These are phyloP conservation scores for Cephalopterus ornatus DNA, from an alignment of 2,113 vertebrate genomes.

Conservation along the genomic window DNA sequence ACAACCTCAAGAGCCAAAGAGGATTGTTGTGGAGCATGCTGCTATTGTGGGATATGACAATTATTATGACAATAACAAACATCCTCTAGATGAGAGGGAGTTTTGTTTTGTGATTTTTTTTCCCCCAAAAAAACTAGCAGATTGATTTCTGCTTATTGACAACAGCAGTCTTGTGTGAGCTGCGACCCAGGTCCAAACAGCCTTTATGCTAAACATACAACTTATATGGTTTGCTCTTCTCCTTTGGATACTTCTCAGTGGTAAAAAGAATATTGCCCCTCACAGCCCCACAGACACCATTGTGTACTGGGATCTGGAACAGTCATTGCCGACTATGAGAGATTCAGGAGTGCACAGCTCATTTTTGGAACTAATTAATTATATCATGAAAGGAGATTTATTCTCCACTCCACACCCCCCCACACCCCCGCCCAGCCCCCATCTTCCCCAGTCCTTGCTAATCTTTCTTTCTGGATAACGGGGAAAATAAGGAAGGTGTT, in stretches of 20 bases:
- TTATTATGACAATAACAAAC: background rate
- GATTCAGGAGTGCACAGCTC: background rate
- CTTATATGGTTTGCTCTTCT: background rate
- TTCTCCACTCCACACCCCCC: background rate
- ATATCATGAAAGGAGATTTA: constrained; percentile 39
- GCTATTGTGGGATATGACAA: background rate
- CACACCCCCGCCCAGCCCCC: background rate
- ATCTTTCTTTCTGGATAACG: constrained; percentile 65
- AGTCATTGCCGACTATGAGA: background rate
- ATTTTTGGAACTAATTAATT: constrained; percentile 52
- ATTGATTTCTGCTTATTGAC: background rate
- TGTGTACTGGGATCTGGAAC: background rate
- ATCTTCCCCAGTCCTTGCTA: constrained; percentile 25
- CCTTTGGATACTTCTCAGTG: background rate
- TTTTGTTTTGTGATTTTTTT: accelerated
- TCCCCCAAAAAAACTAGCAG: background rate
- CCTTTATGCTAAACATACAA: background rate
- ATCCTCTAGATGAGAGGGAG: background rate
- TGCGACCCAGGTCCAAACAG: background rate
- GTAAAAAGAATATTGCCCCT: background rate
- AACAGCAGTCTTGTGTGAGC: background rate
- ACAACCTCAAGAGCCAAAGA: background rate
- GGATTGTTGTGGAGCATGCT: background rate
- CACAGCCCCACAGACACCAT: background rate
- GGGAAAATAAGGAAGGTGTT: constrained; percentile 27